Conservation (phyloP, 2,113 vertebrate genomes). For the Heterotilapia buettikoferi region DNA sequence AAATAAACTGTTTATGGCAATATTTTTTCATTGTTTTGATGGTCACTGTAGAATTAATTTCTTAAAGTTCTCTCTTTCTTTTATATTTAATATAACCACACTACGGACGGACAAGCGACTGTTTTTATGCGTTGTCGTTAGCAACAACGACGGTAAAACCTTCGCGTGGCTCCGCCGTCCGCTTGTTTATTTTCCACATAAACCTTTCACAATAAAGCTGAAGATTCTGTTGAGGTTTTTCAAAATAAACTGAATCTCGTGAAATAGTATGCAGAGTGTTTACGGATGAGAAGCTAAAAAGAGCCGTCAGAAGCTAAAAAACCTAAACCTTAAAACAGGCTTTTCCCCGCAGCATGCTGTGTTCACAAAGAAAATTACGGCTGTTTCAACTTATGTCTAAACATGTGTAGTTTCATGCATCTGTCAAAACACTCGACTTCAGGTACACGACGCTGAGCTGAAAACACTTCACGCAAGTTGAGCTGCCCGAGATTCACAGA, state of each 20-base stretch:
- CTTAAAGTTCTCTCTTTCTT: neutral
- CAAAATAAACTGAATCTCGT: neutral
- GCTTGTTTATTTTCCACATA: neutral
- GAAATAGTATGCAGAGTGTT: neutral
- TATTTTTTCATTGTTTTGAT: neutral
- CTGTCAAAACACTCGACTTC: fast-evolving
- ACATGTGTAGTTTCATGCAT: neutral
- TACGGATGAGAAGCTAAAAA: neutral
- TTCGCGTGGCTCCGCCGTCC: fast-evolving
- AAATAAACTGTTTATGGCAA: fast-evolving
- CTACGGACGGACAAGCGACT: fast-evolving
- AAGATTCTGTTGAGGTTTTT: neutral
- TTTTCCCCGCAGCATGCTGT: fast-evolving
- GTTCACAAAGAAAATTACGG: neutral
- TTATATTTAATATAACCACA: neutral
- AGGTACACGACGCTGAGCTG: fast-evolving
- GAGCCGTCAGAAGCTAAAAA: neutral
- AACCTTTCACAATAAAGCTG: neutral
- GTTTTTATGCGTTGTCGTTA: neutral
- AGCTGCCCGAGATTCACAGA: neutral
- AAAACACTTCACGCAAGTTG: fast-evolving
- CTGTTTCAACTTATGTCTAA: neutral
- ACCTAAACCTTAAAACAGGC: neutral
- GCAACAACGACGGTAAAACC: neutral
- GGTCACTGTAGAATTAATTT: fast-evolving